Conservation (phyloP, 2,888 invertebrate genomes). For the Elmis aenea region DNA sequence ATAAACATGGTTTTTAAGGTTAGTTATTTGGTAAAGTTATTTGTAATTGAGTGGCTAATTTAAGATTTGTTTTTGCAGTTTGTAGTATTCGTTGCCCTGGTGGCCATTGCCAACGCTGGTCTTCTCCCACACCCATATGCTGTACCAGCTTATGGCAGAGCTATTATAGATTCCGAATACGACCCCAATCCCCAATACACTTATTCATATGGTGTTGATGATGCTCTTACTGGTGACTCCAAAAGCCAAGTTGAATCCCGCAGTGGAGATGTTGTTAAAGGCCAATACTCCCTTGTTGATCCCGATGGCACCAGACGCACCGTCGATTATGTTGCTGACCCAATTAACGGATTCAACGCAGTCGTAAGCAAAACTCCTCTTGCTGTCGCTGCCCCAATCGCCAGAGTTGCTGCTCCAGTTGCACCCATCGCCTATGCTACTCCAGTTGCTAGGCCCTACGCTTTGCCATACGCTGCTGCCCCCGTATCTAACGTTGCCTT, state of each 20-base stretch:
- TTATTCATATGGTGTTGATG: constrained; percentile 64
- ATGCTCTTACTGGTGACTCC: constrained; percentile 58
- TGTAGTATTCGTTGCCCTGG: constrained; percentile 28
- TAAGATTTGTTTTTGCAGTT: constrained; percentile 25
- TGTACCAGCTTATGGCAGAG: constrained; percentile 12
- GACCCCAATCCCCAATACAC: constrained; percentile 63
- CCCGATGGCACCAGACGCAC: constrained; percentile 61
- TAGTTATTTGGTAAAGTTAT: constrained; percentile 7
- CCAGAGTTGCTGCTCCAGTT: constrained; percentile 23
- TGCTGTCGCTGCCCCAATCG: constrained; percentile 24
- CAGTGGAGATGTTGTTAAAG: constrained; percentile 58
- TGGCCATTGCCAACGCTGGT: constrained; percentile 28
- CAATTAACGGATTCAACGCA: constrained; percentile 53
- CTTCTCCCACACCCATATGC: constrained; percentile 17
- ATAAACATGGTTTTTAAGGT: constrained; percentile 21
- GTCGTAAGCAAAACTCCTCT: constrained; percentile 52
- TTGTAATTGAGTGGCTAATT: not conserved
- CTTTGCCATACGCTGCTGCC: constrained; percentile 35
- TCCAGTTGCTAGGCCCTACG: too few relatives aligned
- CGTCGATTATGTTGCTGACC: constrained; percentile 57
- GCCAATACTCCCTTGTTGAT: constrained; percentile 53
- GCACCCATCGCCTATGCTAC: constrained; percentile 32
- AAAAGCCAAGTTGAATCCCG: constrained; percentile 56
- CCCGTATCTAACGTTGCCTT: constrained; percentile 31
- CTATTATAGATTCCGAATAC: constrained; percentile 51